Evolutionary conservation across 2,797 vertebrate genomes (phyloP).

Genomic region (Oryzias dopingdopingensis): DNA sequence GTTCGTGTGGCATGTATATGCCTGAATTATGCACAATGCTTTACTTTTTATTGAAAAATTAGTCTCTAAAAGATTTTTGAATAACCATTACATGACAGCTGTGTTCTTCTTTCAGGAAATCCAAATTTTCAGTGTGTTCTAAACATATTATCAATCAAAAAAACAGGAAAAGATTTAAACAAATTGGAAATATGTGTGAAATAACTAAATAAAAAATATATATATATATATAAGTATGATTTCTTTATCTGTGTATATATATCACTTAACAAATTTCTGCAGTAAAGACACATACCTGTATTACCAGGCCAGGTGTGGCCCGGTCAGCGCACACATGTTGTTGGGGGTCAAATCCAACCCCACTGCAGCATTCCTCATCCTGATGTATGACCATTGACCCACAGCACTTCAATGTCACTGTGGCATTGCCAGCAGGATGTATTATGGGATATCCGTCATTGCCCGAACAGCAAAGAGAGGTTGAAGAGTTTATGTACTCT

Average conservation of each 20-base stretch:
- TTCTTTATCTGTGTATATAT: neutral
- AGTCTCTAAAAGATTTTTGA: too few species aligned
- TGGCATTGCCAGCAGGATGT: conserved; percentile 82
- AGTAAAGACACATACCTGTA: conserved; percentile 77
- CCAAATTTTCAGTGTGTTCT: too few species aligned
- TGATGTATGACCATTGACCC: conserved; percentile 86
- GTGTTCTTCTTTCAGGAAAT: too few species aligned
- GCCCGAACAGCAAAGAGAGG: conserved; percentile 85
- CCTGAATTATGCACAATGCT: too few species aligned
- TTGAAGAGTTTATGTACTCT: conserved; percentile 86
- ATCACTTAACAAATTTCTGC: neutral
- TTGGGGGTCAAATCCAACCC: conserved; percentile 87
- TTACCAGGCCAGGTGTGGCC: conserved; percentile 79
- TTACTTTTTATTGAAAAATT: too few species aligned
- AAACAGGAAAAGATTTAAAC: neutral
- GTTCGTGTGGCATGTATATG: too few species aligned
- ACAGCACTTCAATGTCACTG: conserved; percentile 85
- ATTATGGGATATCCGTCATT: conserved; percentile 80
- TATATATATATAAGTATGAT: neutral
- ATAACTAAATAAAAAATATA: too few species aligned
- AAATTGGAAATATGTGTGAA: neutral
- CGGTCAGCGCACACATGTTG: conserved; percentile 89
- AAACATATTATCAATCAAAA: neutral
- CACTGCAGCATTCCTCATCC: conserved; percentile 87
- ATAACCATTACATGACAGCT: too few species aligned